Evolutionary conservation across 2,113 vertebrate genomes (phyloP).

Genomic region (Petroica traversi): DNA sequence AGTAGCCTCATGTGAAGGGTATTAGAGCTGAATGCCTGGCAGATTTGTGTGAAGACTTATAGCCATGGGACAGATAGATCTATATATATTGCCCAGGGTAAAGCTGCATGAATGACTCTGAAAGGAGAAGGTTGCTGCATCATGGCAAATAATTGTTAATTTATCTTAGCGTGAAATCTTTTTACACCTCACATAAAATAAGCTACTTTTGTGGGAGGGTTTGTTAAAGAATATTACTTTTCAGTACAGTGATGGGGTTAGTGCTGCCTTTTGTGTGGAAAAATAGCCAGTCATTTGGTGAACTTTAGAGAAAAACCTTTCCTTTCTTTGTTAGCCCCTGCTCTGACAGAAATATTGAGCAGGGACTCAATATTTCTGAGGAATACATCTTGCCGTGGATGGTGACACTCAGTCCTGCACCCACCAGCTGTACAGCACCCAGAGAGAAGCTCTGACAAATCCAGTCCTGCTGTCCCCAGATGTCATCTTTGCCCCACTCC

Average conservation of each 20-base stretch:
- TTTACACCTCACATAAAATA: neutral
- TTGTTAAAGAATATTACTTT: neutral
- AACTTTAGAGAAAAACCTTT: neutral
- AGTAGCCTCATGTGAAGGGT: conserved; percentile 35
- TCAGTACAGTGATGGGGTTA: neutral
- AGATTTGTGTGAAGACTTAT: conserved; percentile 35
- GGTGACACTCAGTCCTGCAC: neutral
- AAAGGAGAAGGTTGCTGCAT: conserved; percentile 4
- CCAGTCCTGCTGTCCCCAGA: neutral
- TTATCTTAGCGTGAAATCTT: neutral
- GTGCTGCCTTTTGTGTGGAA: neutral
- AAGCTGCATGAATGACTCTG: neutral
- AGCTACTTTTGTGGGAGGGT: neutral
- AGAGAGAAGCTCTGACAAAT: neutral
- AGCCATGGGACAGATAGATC: neutral
- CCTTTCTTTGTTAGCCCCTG: neutral
- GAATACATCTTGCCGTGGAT: neutral
- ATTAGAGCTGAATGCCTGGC: neutral
- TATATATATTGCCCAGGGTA: neutral
- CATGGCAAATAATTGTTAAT: neutral
- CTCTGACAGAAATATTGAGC: neutral
- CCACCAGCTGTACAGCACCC: neutral
- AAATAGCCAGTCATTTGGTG: neutral
- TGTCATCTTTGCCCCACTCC: neutral
- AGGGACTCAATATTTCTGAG: neutral